Evolutionary conservation across 2,113 vertebrate species (phyloP).

Genomic region (Muscicapa adusta): DNA sequence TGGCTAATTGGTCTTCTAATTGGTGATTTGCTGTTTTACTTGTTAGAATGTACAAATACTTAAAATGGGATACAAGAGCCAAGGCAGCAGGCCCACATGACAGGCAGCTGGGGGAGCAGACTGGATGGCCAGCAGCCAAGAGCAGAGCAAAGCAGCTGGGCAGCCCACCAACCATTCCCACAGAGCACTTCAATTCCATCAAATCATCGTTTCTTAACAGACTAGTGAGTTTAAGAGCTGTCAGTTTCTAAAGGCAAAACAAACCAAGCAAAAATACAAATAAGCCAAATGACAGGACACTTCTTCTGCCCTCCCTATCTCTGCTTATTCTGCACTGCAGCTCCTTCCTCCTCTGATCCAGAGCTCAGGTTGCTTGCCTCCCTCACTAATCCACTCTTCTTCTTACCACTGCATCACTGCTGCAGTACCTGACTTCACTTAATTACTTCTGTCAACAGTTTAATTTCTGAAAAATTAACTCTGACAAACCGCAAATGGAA

Average conservation of each 20-base stretch:
- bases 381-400: background rate
- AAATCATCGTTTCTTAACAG: background rate
- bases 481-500: background rate
- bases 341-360: background rate
- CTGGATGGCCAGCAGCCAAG: constrained; percentile 53
- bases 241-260: background rate
- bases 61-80: constrained; percentile 13
- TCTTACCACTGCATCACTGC: background rate
- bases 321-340: background rate
- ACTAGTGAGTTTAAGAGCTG: background rate
- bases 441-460: background rate
- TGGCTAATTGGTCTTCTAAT: constrained; percentile 50
- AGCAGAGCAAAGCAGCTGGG: constrained; percentile 52
- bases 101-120: constrained; percentile 54
- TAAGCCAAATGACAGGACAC: background rate
- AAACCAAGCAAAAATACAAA: background rate
- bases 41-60: constrained; percentile 40
- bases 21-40: constrained; percentile 49
- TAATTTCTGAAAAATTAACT: background rate
- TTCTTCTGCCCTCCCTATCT: background rate
- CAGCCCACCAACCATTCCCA: constrained; percentile 62
- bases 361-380: background rate
- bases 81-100: constrained; percentile 47
- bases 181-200: constrained; percentile 4
- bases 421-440: background rate